These are phyloP conservation scores for Penaeus japonicus DNA, from an alignment of 1,140 invertebrate species.

Conservation along the genomic window DNA sequence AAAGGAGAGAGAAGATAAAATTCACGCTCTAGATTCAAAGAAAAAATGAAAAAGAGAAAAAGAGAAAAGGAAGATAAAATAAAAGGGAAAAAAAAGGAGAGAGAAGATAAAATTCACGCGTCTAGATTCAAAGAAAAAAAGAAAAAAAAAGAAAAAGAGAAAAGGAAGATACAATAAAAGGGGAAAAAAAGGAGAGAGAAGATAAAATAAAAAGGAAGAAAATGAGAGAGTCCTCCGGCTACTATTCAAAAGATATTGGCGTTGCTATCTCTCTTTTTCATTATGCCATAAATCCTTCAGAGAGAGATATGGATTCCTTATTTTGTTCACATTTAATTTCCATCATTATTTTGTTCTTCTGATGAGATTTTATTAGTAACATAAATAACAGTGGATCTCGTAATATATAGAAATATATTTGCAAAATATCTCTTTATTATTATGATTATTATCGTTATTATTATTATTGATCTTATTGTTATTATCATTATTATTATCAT, in stretches of 20 bases:
- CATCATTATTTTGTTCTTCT: too few relatives aligned
- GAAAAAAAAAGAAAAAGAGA: background rate
- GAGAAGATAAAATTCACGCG: too few relatives aligned
- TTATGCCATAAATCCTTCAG: too few relatives aligned
- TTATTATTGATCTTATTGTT: background rate
- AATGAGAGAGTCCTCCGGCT: background rate
- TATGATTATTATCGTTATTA: background rate
- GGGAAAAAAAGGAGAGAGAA: background rate
- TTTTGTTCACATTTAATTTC: too few relatives aligned
- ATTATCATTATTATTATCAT: background rate
- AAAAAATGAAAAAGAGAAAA: background rate
- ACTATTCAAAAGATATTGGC: too few relatives aligned
- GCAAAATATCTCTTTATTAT: too few relatives aligned
- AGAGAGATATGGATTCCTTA: too few relatives aligned
- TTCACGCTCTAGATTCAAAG: background rate
- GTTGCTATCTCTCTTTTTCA: too few relatives aligned
- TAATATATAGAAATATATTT: too few relatives aligned
- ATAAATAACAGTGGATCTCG: too few relatives aligned
- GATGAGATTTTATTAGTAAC: too few relatives aligned
- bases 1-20: background rate
- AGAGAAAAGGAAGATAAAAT: too few relatives aligned
- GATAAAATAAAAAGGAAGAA: background rate
- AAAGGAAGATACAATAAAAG: background rate
- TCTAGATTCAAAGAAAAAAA: background rate
- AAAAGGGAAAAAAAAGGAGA: background rate